A percentile compares a stretch with the other conserved stretches of the same genome.
These are phyloP conservation scores for Ectobius pallidus DNA, from an alignment of 2,888 invertebrate species.

Conservation along the genomic window DNA sequence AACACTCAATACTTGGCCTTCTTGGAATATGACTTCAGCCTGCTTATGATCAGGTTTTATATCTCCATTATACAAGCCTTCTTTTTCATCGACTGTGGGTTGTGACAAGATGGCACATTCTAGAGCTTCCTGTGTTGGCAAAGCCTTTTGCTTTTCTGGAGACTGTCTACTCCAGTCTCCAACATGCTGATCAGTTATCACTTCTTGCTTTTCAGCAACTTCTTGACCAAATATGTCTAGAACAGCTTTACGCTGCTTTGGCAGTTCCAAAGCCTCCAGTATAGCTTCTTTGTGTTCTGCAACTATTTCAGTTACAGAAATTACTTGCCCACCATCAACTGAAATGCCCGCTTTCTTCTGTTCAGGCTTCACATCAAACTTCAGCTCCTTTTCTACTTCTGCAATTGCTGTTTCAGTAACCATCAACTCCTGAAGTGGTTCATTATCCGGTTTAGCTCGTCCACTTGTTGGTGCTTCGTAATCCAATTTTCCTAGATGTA, in stretches of 20 bases:
- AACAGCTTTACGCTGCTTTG: conserved; percentile 45
- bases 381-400: conserved; percentile 42
- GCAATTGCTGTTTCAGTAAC: conserved; percentile 45
- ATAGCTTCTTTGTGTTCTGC: conserved; percentile 48
- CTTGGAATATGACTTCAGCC: conserved; percentile 59
- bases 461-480: conserved; percentile 41
- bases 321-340: conserved; percentile 42
- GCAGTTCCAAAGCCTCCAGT: conserved; percentile 44
- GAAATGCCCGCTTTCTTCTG: conserved; percentile 43
- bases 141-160: conserved; percentile 58
- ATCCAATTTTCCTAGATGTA: conserved; percentile 37
- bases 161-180: conserved; percentile 56
- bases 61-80: conserved; percentile 56
- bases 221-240: conserved; percentile 53
- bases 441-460: conserved; percentile 44
- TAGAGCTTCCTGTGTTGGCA: conserved; percentile 59
- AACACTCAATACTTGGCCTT: conserved; percentile 65
- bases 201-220: conserved; percentile 60
- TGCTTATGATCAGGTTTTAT: conserved; percentile 61
- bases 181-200: conserved; percentile 55
- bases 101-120: conserved; percentile 63
- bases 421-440: conserved; percentile 42
- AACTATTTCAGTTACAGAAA: conserved; percentile 48
- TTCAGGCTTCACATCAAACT: conserved; percentile 38
- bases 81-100: conserved; percentile 61